phyloP scores from a whole-genome alignment of 1,140 invertebrate genomes.

The Scaptodrosophila lebanonensis region DNA sequence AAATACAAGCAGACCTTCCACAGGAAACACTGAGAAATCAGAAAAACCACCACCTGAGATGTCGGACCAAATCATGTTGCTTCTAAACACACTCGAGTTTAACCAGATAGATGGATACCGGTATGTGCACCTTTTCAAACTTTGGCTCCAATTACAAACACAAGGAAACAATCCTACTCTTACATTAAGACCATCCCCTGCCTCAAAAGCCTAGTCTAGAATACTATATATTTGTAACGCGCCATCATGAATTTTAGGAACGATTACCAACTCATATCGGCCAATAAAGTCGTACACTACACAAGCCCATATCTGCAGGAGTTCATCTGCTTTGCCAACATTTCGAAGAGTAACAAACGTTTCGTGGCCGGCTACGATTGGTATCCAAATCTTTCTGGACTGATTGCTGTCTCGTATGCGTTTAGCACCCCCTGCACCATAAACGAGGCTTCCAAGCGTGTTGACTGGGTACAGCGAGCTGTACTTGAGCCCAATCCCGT shows the following conservation, averaged over 20 bases:
- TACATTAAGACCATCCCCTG: too few relatives aligned
- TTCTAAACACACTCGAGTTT: slow-evolving; percentile 68
- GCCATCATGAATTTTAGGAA: slow-evolving; percentile 30
- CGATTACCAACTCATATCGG: slow-evolving; percentile 62
- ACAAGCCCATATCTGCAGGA: slow-evolving; percentile 62
- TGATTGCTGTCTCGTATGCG: slow-evolving; percentile 82
- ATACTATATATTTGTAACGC: too few relatives aligned
- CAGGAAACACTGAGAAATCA: slow-evolving; percentile 2
- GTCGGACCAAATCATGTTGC: slow-evolving; percentile 55
- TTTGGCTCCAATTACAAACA: slow-evolving; percentile 62
- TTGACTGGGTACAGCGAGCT: slow-evolving; percentile 77
- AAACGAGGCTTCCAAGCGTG: slow-evolving; percentile 24
- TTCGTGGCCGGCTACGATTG: slow-evolving; percentile 83
- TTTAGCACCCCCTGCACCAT: slow-evolving; percentile 63
- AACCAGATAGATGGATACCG: slow-evolving; percentile 76
- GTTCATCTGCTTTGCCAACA: slow-evolving; percentile 72
- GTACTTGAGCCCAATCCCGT: slow-evolving; percentile 80
- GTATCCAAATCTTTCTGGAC: slow-evolving; percentile 83
- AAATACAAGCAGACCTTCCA: neutral
- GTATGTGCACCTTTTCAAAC: slow-evolving; percentile 13
- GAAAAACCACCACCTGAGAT: slow-evolving; percentile 45
- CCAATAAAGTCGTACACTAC: slow-evolving; percentile 50
- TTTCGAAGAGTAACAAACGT: slow-evolving; percentile 65
- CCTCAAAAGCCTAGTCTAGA: too few relatives aligned
- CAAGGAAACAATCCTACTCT: too few relatives aligned